Evolutionary conservation across 2,888 invertebrate species (phyloP), one percentile per base, ranked within the genome.

Genomic region (Alloplasta piceator): DNA sequence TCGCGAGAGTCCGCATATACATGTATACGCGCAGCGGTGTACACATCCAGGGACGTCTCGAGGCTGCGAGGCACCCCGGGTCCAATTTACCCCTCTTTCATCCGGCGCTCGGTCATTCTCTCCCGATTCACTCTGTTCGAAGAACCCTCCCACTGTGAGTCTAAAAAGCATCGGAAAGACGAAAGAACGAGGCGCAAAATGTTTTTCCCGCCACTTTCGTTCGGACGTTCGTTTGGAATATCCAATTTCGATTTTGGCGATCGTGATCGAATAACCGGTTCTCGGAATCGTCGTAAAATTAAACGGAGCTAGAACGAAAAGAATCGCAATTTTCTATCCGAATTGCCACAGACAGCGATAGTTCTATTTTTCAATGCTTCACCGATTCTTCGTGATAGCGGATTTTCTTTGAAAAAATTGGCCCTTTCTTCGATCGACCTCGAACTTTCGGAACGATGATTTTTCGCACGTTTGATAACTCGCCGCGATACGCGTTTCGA

Each of bases 1-100:
- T 74, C 78, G 70, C 61, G 68, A 48, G 76, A 72, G 78, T 73
- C 70, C 3, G 26, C 26, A 26, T 26, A 26, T 26, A 26, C 26
- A 26, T 26, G 26, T 26, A 26, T 26, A 26, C 26, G 3, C 26
- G 3, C 77, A 70, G 64, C 66, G 61, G 60, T 66, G 55, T 56
- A 67, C 16, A 71, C 39, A 58, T 14, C 52, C 77, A 81, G 81
- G 77, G 68, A 74, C 81, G 81, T 77, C 81, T 81, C 81, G 70
- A 81, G 77, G 73, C 73, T 73, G 55, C 48, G 6, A n/a, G 55
- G 73, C 46, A 60, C 81, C 77, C 77, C 43, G 52, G 52, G 38
- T 60, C 55, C 61, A 63, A 39, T 64, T 77, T 63, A 36, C 56
- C 52, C 39, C 56, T 68, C 14, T 36, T 56, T n/a, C 56, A 67